These are phyloP conservation scores for Berghia stephanieae DNA, from an alignment of 1,140 invertebrate species.

Conservation along the genomic window DNA sequence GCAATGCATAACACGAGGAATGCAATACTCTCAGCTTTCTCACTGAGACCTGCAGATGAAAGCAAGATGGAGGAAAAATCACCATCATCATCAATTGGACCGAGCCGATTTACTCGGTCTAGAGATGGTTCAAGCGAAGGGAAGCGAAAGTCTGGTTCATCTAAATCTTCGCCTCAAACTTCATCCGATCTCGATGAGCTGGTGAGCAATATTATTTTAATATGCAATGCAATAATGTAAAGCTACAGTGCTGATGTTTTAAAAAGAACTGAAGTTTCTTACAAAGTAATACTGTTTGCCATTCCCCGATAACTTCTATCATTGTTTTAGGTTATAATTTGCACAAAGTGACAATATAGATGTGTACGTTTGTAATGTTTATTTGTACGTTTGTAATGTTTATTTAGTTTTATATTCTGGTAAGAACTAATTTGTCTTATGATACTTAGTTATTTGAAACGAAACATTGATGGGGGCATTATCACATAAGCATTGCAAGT, in stretches of 20 bases:
- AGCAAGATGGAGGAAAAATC: background rate
- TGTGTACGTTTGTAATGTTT: background rate
- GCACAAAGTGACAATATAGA: background rate
- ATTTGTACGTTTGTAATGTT: background rate
- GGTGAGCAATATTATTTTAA: too few species aligned
- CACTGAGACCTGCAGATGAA: conserved; percentile 22
- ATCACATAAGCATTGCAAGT: too few species aligned
- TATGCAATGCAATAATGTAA: too few species aligned
- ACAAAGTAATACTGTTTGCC: background rate
- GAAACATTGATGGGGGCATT: too few species aligned
- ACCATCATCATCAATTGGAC: background rate
- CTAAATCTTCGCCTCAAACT: background rate
- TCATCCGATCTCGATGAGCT: conserved; percentile 17
- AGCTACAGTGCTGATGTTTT: too few species aligned
- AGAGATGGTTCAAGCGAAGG: background rate
- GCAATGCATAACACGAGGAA: conserved; percentile 32
- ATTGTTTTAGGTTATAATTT: background rate
- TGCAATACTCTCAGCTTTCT: conserved; percentile 25
- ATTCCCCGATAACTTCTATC: background rate
- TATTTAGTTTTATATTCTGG: too few species aligned
- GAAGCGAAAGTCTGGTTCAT: conserved; percentile 21
- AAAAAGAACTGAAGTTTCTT: background rate
- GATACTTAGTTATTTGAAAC: too few species aligned
- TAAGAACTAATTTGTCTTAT: too few species aligned
- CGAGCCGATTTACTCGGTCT: conserved; percentile 28